Base-by-base conservation (phyloP, 2,888 invertebrate genomes). In the Augiades crinisus region DNA sequence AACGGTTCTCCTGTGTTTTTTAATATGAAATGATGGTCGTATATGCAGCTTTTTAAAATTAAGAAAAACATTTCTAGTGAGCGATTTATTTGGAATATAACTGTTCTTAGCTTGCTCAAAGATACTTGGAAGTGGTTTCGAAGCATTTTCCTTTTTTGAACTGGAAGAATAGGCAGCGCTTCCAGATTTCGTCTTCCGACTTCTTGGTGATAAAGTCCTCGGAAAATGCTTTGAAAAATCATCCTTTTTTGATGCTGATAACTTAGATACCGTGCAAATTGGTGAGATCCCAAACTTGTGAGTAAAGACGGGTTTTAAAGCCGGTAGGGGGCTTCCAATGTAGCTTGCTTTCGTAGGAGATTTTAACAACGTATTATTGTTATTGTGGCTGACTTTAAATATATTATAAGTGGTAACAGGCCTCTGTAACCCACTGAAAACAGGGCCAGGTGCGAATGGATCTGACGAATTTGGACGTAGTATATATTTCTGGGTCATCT, bases 1-100 rank as follows among this genome's bases (percentile, higher is more conserved):
- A 10, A 90, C 83, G 64, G 92, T 90, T 64, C 91, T 80, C 71
- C 91, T 90, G 57, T 91, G 91, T 75, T 90, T 91, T 81, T 82
- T 92, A 62, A 72, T 86, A 65, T 78, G 89, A 59, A 81, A 82
- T n/a, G 81, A 72, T 3, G 83, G 82, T 55, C 80, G 88, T 24
- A 84, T 63, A 38, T 76, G 72, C n/a, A 84, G 77, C 63, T 85
- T 90, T 59, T 84, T 90, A 49, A 88, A 79, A 62, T 82, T 90
- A 3, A 90, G 68, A 66, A 90, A 90, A 5, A 90, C 85, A 66
- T 90, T 90, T 56, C 88, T 74, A 2, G 82, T 73, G 36, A 90
- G 66, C 1, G 83, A 77, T 66, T 87, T 85, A 58, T 86, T 84
- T 3, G 90, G 90, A 33, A 90, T 66, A 59, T 90, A 90, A 57